Conservation (phyloP, 2,888 invertebrate species). For the Thymelicus sylvestris region DNA sequence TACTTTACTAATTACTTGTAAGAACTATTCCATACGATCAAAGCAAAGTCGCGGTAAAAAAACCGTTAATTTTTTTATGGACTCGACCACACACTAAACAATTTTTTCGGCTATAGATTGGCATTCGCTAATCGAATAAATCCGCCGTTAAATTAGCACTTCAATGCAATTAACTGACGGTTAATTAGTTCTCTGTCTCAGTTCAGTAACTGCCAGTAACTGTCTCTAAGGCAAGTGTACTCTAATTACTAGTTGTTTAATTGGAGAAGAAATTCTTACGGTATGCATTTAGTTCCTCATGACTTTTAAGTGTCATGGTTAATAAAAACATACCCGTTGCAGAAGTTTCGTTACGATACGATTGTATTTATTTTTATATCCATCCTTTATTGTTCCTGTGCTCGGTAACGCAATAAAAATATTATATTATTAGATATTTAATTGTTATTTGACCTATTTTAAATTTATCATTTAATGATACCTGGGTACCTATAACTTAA, state of each 20-base stretch:
- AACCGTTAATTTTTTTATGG: conserved; percentile 35
- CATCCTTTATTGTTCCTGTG: too few relatives aligned
- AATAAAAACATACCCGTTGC: not conserved
- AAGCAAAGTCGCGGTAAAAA: not conserved
- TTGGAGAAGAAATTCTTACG: conserved; percentile 26
- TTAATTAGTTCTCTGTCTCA: conserved; percentile 62
- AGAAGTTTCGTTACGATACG: too few relatives aligned
- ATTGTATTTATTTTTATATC: too few relatives aligned
- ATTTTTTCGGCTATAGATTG: conserved; percentile 20
- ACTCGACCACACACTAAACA: conserved; percentile 29
- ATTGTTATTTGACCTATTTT: too few relatives aligned
- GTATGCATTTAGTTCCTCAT: conserved; percentile 19
- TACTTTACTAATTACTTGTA: too few relatives aligned
- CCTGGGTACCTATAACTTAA: too few relatives aligned
- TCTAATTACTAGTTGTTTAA: conserved; percentile 32
- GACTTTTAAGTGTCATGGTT: conserved; percentile 5
- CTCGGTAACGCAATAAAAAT: too few relatives aligned
- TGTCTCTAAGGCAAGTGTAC: conserved; percentile 29
- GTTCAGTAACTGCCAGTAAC: conserved; percentile 38
- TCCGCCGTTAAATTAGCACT: conserved; percentile 59
- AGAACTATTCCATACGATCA: not conserved
- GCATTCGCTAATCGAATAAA: conserved; percentile 36
- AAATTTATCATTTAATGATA: too few relatives aligned
- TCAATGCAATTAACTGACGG: conserved; percentile 67
- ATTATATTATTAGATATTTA: too few relatives aligned